Evolutionary conservation across 2,888 invertebrate genomes (phyloP).

Genomic region (Tipula confusa): DNA sequence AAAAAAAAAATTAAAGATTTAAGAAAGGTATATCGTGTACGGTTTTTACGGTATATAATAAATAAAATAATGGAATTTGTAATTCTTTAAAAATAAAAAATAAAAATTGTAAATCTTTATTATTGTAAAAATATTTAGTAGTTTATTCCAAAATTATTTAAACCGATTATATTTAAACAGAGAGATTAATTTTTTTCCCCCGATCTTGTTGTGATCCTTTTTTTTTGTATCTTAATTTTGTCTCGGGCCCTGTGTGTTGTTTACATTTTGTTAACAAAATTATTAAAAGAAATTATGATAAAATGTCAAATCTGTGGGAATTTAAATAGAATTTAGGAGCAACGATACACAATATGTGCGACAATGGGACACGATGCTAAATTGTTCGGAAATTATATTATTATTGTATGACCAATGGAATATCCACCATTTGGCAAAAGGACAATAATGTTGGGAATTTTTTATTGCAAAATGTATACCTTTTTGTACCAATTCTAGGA

Average conservation of each 20-base stretch:
- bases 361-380: not conserved
- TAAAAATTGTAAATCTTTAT: not conserved
- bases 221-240: not conserved
- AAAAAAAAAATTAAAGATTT: not conserved
- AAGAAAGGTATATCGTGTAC: not conserved
- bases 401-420: not conserved
- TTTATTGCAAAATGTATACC: not conserved
- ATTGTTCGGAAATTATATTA: not conserved
- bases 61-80: not conserved
- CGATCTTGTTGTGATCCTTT: not conserved
- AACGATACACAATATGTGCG: not conserved
- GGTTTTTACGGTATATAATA: not conserved
- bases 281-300: not conserved
- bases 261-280: not conserved
- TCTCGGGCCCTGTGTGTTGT: not conserved
- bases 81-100: not conserved
- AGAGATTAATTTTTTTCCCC: not conserved
- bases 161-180: not conserved
- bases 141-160: not conserved
- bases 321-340: not conserved
- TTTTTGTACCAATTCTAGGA: not conserved
- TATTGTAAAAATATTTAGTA: constrained; percentile 16
- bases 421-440: not conserved
- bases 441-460: not conserved
- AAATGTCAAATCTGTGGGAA: constrained; percentile 25